Conservation (phyloP, 2,888 invertebrate species). For the Nephrocerus scutellatus region DNA sequence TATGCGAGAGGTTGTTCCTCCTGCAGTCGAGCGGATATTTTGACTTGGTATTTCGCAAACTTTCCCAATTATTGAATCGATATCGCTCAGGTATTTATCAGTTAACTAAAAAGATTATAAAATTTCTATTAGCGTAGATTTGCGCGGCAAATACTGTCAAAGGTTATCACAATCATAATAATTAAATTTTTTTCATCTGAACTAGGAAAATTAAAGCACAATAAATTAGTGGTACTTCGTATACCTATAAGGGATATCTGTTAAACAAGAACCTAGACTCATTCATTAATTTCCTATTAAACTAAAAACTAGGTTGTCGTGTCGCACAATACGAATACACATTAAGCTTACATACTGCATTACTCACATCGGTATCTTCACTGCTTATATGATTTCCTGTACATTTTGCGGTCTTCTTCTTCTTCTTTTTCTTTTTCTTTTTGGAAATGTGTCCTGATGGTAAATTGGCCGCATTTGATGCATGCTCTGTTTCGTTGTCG, state of each 20-base stretch:
- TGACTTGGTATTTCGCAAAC: conserved; percentile 34
- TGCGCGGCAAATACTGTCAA: too few relatives aligned
- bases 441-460: conserved; percentile 48
- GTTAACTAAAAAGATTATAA: conserved; percentile 24
- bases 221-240: too few relatives aligned
- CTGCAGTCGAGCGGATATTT: conserved; percentile 20
- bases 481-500: conserved; percentile 57
- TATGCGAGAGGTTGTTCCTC: conserved; percentile 36
- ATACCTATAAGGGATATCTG: too few relatives aligned
- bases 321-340: too few relatives aligned
- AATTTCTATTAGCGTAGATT: too few relatives aligned
- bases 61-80: conserved; percentile 40
- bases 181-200: too few relatives aligned
- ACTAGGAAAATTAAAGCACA: too few relatives aligned
- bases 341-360: too few relatives aligned
- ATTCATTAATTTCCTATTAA: too few relatives aligned
- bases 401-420: conserved; percentile 55
- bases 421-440: conserved; percentile 58
- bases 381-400: conserved; percentile 52
- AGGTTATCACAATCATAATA: too few relatives aligned
- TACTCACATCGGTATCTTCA: conserved; percentile 57
- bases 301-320: too few relatives aligned
- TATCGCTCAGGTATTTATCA: conserved; percentile 39
- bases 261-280: too few relatives aligned
- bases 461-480: conserved; percentile 50